These are phyloP conservation scores for Oxyteleia sp. DNA, from an alignment of 2,888 invertebrate species.

Conservation along the genomic window DNA sequence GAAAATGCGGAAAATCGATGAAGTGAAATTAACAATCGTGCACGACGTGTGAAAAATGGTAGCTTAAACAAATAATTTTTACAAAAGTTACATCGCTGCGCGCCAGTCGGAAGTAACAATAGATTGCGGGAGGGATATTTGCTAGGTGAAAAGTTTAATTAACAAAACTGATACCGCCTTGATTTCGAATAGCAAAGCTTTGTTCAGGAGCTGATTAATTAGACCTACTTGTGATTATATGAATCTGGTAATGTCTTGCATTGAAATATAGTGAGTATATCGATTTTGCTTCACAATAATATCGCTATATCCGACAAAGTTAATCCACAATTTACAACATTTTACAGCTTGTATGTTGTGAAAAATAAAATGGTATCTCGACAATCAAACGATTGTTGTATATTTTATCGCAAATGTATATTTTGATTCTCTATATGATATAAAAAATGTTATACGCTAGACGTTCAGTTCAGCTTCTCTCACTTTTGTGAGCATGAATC, in stretches of 20 bases:
- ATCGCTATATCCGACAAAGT: constrained; percentile 45
- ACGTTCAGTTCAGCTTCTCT: too few relatives aligned
- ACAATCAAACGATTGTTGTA: constrained; percentile 17
- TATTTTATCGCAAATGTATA: background rate
- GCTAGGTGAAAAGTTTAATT: constrained; percentile 66
- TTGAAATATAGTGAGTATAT: constrained; percentile 60
- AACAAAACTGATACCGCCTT: constrained; percentile 61
- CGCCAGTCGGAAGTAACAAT: constrained; percentile 35
- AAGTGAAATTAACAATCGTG: constrained; percentile 30
- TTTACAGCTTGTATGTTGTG: constrained; percentile 33
- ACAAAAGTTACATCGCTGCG: constrained; percentile 31
- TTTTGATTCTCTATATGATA: too few relatives aligned
- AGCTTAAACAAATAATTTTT: constrained; percentile 39
- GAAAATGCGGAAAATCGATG: constrained; percentile 14
- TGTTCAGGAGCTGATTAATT: constrained; percentile 62
- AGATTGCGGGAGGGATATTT: constrained; percentile 36
- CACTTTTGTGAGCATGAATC: too few relatives aligned
- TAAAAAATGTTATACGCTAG: too few relatives aligned
- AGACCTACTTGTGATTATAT: constrained; percentile 64
- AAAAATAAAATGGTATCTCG: constrained; percentile 19
- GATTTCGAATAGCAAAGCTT: constrained; percentile 62
- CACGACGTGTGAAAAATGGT: constrained; percentile 35
- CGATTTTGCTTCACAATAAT: constrained; percentile 62
- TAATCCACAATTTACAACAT: constrained; percentile 53
- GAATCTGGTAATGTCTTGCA: constrained; percentile 59